Percentiles rank a stretch among this genome's conserved stretches.
phyloP scores from a whole-genome alignment of 2,797 vertebrate species.

The Cryptoprocta ferox region DNA sequence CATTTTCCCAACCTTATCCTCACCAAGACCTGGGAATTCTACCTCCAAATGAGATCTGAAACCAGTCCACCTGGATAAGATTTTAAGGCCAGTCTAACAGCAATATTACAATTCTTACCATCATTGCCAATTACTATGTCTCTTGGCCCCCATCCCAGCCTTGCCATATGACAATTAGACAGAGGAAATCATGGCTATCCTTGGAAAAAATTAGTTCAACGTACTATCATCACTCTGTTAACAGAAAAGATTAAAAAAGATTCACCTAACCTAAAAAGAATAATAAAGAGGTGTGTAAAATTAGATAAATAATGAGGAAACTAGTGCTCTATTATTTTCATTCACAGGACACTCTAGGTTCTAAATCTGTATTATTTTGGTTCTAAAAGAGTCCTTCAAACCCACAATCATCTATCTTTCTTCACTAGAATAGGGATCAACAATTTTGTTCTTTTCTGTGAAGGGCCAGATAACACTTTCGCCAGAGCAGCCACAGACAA shows the following conservation, averaged over 20 bases:
- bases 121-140: not conserved
- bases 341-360: conserved; percentile 69
- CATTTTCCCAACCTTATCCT: conserved; percentile 1
- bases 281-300: conserved; percentile 73
- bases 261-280: not conserved
- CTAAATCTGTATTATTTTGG: conserved; percentile 74
- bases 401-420: conserved; percentile 55
- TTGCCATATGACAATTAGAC: not conserved
- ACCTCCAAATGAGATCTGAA: conserved; percentile 3
- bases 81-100: not conserved
- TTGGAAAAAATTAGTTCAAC: not conserved
- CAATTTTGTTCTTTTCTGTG: not conserved
- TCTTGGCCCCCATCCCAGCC: not conserved
- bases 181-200: not conserved
- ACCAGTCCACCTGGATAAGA: not conserved
- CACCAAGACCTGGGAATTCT: not conserved
- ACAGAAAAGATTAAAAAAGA: conserved; percentile 40
- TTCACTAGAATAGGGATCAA: conserved; percentile 4
- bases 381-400: conserved; percentile 75
- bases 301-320: conserved; percentile 69
- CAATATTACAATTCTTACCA: not conserved
- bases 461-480: not conserved
- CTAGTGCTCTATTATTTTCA: conserved; percentile 75
- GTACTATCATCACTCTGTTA: not conserved
- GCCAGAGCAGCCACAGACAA: not conserved